phyloP scores from a whole-genome alignment of 1,140 invertebrate genomes.

The Hormaphis cornu region DNA sequence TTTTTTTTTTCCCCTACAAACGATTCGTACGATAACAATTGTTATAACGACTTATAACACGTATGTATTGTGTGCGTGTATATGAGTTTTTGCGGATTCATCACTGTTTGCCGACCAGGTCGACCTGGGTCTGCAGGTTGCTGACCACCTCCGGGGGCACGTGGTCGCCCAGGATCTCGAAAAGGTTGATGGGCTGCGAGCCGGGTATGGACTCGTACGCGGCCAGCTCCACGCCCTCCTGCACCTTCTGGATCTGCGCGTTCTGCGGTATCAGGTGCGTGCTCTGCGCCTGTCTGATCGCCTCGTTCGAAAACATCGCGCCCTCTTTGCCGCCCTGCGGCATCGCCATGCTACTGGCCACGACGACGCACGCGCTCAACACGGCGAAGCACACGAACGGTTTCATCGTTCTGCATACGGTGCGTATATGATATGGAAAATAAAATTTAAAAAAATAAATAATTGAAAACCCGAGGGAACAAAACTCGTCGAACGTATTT shows the following conservation, averaged over 20 bases:
- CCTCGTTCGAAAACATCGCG: slow-evolving; percentile 68
- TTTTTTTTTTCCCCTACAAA: too few species aligned
- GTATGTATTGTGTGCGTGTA: not conserved
- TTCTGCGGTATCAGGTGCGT: slow-evolving; percentile 72
- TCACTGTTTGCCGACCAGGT: slow-evolving; percentile 56
- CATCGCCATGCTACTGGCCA: slow-evolving; percentile 39
- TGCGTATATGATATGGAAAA: not conserved
- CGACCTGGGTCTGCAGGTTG: slow-evolving; percentile 70
- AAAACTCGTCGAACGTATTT: too few species aligned
- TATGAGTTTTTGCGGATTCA: not conserved
- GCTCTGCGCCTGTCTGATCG: slow-evolving; percentile 73
- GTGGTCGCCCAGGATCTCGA: slow-evolving; percentile 68
- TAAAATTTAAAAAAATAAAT: not conserved
- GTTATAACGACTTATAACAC: too few species aligned
- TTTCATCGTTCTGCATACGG: not conserved
- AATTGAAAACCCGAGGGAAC: too few species aligned
- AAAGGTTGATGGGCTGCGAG: slow-evolving; percentile 68
- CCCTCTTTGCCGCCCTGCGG: slow-evolving; percentile 59
- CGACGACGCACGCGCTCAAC: slow-evolving; percentile 13
- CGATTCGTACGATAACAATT: too few species aligned
- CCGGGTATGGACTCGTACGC: slow-evolving; percentile 73
- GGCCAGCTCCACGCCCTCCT: slow-evolving; percentile 71
- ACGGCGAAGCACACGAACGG: not conserved
- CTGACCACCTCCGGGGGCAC: slow-evolving; percentile 76
- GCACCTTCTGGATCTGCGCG: slow-evolving; percentile 73